Percentiles rank a stretch among this genome's conserved stretches.
Evolutionary conservation across 1,140 invertebrate species (phyloP).

Genomic region (Druon quercuslanigerum): DNA sequence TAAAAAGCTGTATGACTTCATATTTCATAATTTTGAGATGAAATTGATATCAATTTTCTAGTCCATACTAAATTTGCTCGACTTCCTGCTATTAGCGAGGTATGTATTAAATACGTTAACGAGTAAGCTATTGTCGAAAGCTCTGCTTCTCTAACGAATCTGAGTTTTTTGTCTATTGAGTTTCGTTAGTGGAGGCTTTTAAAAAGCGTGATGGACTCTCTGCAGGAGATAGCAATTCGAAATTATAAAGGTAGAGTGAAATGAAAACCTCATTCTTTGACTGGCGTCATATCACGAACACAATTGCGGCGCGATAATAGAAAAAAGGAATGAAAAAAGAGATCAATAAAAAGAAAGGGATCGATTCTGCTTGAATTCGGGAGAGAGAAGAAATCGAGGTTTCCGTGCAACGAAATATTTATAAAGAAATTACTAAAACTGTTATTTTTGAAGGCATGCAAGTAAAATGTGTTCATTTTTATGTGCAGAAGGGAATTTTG

Average conservation of each 20-base stretch:
- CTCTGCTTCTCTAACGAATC: conserved; percentile 34
- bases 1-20: background rate
- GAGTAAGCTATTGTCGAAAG: conserved; percentile 40
- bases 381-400: background rate
- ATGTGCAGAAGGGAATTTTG: too few relatives aligned
- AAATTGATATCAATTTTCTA: background rate
- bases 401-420: background rate
- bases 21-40: background rate
- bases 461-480: too few relatives aligned
- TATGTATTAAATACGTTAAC: conserved; percentile 44
- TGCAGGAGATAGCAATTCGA: conserved; percentile 13
- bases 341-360: background rate
- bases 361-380: background rate
- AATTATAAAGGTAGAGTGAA: conserved; percentile 13
- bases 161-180: conserved; percentile 35
- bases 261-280: conserved; percentile 24
- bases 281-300: conserved; percentile 18
- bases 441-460: too few relatives aligned
- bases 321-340: conserved; percentile 11
- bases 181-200: background rate
- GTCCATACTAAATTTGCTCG: background rate
- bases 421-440: too few relatives aligned
- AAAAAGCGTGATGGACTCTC: conserved; percentile 1
- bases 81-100: conserved; percentile 39
- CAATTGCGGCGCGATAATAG: conserved; percentile 13